Conservation (phyloP, 2,113 vertebrate species). For the Clarias batrachus region DNA sequence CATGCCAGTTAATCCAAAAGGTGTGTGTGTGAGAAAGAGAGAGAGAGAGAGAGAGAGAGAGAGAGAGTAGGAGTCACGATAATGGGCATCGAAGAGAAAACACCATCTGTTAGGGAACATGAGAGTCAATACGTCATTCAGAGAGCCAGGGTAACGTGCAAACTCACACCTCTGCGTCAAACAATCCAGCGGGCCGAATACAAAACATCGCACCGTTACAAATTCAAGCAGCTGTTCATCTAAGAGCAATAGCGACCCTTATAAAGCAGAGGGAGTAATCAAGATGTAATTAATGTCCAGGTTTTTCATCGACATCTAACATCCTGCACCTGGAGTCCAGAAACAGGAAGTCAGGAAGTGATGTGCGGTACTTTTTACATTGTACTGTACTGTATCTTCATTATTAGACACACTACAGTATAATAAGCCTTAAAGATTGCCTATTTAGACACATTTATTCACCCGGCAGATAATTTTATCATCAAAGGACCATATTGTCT, state of each 20-base stretch:
- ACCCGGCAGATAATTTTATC: neutral
- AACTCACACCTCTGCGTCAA: neutral
- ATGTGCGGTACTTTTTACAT: neutral
- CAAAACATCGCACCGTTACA: neutral
- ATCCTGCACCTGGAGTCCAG: neutral
- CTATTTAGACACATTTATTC: neutral
- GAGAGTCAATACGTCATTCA: constrained; percentile 14
- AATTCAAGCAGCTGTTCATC: neutral
- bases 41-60: neutral
- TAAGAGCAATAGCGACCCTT: too few species aligned
- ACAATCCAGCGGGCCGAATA: neutral
- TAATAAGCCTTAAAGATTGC: neutral
- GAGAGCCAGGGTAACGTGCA: neutral
- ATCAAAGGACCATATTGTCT: neutral
- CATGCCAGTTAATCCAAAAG: neutral
- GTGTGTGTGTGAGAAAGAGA: neutral
- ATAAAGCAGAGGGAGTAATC: neutral
- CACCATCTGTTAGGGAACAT: constrained; percentile 33
- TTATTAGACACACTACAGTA: neutral
- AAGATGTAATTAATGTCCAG: neutral
- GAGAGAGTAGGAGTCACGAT: constrained; percentile 2
- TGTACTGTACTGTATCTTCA: neutral
- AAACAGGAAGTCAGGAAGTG: neutral
- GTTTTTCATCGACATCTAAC: neutral
- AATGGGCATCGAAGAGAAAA: constrained; percentile 3